Conservation (phyloP, 2,888 invertebrate genomes). For the Oscheius onirici region DNA sequence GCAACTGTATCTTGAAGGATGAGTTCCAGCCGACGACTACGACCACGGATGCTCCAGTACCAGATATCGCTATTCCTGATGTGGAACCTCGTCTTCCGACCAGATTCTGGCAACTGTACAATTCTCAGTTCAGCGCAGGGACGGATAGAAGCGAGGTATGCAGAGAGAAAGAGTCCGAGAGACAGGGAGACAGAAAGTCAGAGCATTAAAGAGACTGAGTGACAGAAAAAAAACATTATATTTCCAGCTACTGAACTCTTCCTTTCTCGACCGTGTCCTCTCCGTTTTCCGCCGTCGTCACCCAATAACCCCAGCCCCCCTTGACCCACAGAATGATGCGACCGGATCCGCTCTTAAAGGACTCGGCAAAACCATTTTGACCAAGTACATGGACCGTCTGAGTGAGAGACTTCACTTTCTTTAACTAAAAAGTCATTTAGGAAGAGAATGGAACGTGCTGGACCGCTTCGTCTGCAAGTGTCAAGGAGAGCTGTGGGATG, state of each 20-base stretch:
- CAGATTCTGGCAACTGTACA: constrained; percentile 23
- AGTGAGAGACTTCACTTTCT: constrained; percentile 1
- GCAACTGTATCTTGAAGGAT: constrained; percentile 19
- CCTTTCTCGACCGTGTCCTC: constrained; percentile 26
- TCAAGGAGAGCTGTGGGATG: constrained; percentile 21
- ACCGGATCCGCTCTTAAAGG: constrained; percentile 17
- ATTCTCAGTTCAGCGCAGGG: not conserved
- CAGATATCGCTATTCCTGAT: not conserved
- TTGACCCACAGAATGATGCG: constrained; percentile 23
- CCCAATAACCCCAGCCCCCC: not conserved
- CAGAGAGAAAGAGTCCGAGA: too few relatives aligned
- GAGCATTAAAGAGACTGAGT: not conserved
- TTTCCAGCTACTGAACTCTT: constrained; percentile 8
- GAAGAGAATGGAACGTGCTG: constrained; percentile 32
- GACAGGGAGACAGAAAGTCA: too few relatives aligned
- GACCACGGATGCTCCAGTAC: not conserved
- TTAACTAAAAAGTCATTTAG: not conserved
- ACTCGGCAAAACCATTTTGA: constrained; percentile 29
- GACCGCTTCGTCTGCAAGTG: constrained; percentile 31
- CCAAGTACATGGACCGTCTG: constrained; percentile 26
- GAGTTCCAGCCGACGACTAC: constrained; percentile 14
- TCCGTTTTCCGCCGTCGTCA: constrained; percentile 22
- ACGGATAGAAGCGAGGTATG: too few relatives aligned
- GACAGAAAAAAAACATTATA: not conserved
- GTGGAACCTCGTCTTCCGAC: not conserved